These are phyloP conservation scores for Gila orcuttii DNA, from an alignment of 2,113 vertebrate genomes.

Conservation along the genomic window DNA sequence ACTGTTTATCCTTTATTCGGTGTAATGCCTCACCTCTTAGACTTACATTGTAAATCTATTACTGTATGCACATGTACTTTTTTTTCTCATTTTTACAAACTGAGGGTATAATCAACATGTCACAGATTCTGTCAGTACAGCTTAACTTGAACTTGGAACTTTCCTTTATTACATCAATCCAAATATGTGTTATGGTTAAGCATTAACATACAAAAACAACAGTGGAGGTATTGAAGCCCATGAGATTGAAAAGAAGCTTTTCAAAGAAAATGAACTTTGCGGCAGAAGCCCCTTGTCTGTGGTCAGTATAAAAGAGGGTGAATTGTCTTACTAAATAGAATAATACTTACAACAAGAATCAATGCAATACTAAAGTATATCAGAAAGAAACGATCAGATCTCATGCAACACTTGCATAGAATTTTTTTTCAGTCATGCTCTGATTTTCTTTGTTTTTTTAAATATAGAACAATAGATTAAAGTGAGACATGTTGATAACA, in stretches of 20 bases:
- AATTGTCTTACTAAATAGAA: conserved; percentile 72
- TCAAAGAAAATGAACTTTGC: background rate
- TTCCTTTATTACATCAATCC: background rate
- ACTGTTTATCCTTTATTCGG: no score
- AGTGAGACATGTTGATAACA: conserved; percentile 66
- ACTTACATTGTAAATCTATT: no score
- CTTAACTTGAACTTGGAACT: background rate
- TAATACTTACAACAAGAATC: conserved; percentile 72
- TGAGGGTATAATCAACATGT: background rate
- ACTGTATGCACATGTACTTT: no score
- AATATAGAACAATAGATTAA: conserved; percentile 77
- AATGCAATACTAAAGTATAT: conserved; percentile 76
- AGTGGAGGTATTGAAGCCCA: conserved; percentile 34
- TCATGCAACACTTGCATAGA: conserved; percentile 86
- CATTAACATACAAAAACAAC: background rate
- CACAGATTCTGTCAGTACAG: background rate
- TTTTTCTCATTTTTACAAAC: no score
- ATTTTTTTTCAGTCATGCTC: conserved; percentile 69
- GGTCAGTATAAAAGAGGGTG: conserved; percentile 61
- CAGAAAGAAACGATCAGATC: conserved; percentile 76
- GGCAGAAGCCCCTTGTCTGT: conserved; percentile 39
- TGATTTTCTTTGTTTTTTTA: conserved; percentile 75
- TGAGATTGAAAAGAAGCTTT: conserved; percentile 21
- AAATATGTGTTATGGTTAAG: background rate
- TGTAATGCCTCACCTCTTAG: no score